Percentiles rank a stretch among this genome's conserved stretches.
These are phyloP conservation scores for Trigoniulus corallinus DNA, from an alignment of 1,140 invertebrate species.

Conservation along the genomic window DNA sequence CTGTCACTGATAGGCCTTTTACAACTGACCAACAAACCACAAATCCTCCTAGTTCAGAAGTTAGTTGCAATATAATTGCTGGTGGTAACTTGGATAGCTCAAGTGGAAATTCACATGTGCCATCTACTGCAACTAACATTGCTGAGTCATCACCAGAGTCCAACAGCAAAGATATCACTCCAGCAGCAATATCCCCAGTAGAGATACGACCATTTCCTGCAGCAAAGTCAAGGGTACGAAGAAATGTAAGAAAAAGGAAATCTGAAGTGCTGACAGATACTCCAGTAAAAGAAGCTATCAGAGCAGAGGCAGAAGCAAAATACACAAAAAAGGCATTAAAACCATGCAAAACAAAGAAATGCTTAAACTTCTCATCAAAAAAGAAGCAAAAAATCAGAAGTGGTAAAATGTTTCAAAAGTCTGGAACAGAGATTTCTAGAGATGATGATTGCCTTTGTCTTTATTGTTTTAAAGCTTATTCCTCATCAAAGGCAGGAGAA, in stretches of 20 bases:
- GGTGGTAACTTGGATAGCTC: background rate
- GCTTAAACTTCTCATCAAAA: background rate
- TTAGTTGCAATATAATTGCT: too few relatives aligned
- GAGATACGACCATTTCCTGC: background rate
- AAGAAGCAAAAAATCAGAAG: background rate
- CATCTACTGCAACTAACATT: background rate
- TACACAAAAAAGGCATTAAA: background rate
- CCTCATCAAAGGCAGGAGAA: too few relatives aligned
- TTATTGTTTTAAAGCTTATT: background rate
- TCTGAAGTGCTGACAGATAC: background rate
- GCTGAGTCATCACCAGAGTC: too few relatives aligned
- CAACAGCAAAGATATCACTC: background rate
- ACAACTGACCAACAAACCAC: background rate
- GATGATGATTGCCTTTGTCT: background rate
- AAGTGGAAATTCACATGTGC: background rate
- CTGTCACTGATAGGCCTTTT: constrained; percentile 11
- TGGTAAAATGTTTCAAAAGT: background rate
- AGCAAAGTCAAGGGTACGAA: background rate
- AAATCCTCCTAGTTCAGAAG: background rate
- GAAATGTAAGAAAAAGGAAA: background rate
- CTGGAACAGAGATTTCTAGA: background rate
- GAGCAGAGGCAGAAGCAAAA: background rate
- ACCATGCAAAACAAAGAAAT: too few relatives aligned
- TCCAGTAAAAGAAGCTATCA: background rate
- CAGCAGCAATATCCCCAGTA: too few relatives aligned